These are phyloP conservation scores for Camelus dromedarius DNA, from an alignment of 2,113 vertebrate genomes.

Conservation along the genomic window DNA sequence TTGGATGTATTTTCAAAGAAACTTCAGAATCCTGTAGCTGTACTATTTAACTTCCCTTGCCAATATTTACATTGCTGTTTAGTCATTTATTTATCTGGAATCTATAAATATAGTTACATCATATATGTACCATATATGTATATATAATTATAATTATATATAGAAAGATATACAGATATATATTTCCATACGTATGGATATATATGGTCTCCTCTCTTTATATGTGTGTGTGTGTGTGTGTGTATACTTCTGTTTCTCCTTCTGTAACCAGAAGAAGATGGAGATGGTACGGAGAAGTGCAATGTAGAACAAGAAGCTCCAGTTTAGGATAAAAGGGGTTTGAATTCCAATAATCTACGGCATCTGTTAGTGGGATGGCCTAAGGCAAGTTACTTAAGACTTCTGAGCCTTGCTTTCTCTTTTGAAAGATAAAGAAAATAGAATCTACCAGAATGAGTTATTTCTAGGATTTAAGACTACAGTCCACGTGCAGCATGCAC, in stretches of 20 bases:
- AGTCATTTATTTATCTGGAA: not conserved
- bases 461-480: not conserved
- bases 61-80: not conserved
- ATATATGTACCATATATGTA: not conserved
- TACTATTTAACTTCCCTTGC: not conserved
- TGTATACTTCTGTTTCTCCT: not conserved
- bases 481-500: not conserved
- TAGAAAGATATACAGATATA: not conserved
- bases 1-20: not conserved
- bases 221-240: not conserved
- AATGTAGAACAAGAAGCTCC: not conserved
- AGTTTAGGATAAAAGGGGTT: not conserved
- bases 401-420: not conserved
- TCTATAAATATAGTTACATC: not conserved
- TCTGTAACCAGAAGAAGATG: not conserved
- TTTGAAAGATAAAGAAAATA: not conserved
- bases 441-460: not conserved
- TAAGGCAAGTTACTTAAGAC: not conserved
- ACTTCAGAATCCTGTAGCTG: not conserved
- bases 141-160: not conserved
- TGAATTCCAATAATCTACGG: not conserved
- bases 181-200: not conserved
- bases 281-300: not conserved
- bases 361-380: not conserved
- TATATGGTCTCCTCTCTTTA: not conserved